Evolutionary conservation across 2,113 vertebrate genomes (phyloP).

Genomic region (Orientallactaga bullata): DNA sequence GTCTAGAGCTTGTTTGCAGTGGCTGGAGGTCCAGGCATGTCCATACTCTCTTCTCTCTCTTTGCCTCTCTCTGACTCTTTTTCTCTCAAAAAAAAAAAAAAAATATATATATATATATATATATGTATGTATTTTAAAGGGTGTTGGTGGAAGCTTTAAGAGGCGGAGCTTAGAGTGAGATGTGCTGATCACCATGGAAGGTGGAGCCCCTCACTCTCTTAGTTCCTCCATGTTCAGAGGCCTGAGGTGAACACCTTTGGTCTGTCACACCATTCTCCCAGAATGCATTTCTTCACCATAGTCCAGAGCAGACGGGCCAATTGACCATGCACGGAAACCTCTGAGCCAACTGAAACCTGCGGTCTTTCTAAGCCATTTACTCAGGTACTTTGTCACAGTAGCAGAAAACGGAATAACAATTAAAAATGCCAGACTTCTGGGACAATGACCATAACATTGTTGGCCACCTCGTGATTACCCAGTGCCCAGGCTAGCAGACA

Average conservation of each 20-base stretch:
- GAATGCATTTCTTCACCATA: background rate
- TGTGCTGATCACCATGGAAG: background rate
- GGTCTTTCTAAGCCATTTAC: rapidly evolving
- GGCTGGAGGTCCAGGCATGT: no score
- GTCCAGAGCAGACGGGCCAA: background rate
- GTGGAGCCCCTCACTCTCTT: no score
- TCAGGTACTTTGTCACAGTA: background rate
- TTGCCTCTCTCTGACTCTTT: no score
- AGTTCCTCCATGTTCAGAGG: background rate
- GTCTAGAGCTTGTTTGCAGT: no score
- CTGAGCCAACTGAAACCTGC: background rate
- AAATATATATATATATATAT: no score
- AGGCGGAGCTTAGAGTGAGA: background rate
- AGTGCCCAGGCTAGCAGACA: no score
- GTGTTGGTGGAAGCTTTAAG: background rate
- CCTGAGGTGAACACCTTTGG: background rate
- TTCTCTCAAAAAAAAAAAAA: no score
- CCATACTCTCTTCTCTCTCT: no score
- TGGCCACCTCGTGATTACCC: background rate
- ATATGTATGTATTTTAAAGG: no score
- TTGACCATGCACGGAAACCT: background rate
- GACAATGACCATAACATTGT: background rate
- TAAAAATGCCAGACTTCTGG: background rate
- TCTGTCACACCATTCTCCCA: no score
- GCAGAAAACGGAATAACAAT: background rate